phyloP scores from a whole-genome alignment of 2,888 invertebrate species.

The Sepiola atlantica region DNA sequence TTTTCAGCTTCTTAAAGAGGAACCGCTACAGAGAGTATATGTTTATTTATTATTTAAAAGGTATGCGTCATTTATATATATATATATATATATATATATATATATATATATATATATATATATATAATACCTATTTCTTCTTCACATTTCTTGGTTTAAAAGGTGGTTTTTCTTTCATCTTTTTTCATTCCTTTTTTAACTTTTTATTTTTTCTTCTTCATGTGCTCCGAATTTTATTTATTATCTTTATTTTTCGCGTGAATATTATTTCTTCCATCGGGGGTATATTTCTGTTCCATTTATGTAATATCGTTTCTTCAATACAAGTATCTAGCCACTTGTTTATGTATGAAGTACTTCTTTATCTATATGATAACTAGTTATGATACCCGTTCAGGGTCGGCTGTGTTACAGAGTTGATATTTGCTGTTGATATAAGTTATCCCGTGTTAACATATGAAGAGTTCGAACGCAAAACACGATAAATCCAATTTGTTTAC shows the following conservation, averaged over 20 bases:
- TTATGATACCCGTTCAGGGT: too few relatives aligned
- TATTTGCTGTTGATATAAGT: too few relatives aligned
- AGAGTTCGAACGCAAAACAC: too few relatives aligned
- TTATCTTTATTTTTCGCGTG: not conserved
- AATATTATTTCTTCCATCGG: not conserved
- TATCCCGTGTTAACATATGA: too few relatives aligned
- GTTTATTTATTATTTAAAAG: not conserved
- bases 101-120: too few relatives aligned
- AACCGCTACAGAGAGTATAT: not conserved
- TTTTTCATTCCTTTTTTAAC: not conserved
- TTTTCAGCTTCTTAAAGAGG: not conserved
- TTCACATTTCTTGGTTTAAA: not conserved
- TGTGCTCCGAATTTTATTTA: not conserved
- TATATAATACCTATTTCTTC: not conserved
- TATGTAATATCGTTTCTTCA: not conserved
- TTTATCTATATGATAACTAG: too few relatives aligned
- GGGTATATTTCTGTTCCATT: not conserved
- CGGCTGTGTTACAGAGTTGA: too few relatives aligned
- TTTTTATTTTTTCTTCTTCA: not conserved
- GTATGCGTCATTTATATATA: constrained; percentile 23
- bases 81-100: not conserved
- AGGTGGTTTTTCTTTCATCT: not conserved
- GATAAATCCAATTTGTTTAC: too few relatives aligned
- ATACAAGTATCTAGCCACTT: not conserved
- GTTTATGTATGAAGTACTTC: not conserved